Evolutionary conservation across 2,797 vertebrate genomes (phyloP).

Genomic region (Lates japonicus): DNA sequence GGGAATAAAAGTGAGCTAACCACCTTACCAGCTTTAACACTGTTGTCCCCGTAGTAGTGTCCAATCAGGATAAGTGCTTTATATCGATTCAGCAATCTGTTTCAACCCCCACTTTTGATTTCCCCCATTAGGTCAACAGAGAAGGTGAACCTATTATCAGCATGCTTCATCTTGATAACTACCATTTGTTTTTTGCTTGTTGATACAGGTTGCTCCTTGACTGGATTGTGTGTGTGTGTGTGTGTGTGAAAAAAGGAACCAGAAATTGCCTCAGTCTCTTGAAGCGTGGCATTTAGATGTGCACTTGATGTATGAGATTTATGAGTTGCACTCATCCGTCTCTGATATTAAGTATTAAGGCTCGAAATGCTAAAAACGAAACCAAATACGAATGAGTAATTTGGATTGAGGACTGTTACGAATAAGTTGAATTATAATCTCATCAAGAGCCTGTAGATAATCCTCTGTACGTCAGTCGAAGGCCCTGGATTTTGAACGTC

Average conservation of each 20-base stretch:
- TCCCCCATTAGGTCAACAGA: conserved; percentile 78
- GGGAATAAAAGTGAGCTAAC: conserved; percentile 57
- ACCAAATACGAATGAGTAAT: conserved; percentile 74
- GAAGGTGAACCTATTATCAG: conserved; percentile 80
- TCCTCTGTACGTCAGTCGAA: conserved; percentile 77
- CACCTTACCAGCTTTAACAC: conserved; percentile 68
- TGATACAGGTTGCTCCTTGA: conserved; percentile 49
- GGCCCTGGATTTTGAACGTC: conserved; percentile 62
- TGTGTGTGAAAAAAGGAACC: conserved; percentile 3
- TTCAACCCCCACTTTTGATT: conserved; percentile 78
- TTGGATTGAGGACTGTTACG: conserved; percentile 72
- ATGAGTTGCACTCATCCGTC: conserved; percentile 69
- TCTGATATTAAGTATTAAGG: conserved; percentile 81
- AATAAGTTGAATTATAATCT: conserved; percentile 82
- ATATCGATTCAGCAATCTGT: conserved; percentile 79
- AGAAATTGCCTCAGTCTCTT: conserved; percentile 32
- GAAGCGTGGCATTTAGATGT: conserved; percentile 73
- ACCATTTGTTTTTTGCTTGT: conserved; percentile 69
- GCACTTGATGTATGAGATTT: conserved; percentile 68
- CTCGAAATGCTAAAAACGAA: conserved; percentile 73
- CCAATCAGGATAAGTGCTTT: conserved; percentile 85
- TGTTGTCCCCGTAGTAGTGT: conserved; percentile 69
- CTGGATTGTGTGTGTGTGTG: conserved; percentile 17
- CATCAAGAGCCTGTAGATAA: conserved; percentile 79
- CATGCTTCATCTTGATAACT: conserved; percentile 73